Base-by-base conservation (phyloP, 2,888 invertebrate species). In the Megastigmus dorsalis region DNA sequence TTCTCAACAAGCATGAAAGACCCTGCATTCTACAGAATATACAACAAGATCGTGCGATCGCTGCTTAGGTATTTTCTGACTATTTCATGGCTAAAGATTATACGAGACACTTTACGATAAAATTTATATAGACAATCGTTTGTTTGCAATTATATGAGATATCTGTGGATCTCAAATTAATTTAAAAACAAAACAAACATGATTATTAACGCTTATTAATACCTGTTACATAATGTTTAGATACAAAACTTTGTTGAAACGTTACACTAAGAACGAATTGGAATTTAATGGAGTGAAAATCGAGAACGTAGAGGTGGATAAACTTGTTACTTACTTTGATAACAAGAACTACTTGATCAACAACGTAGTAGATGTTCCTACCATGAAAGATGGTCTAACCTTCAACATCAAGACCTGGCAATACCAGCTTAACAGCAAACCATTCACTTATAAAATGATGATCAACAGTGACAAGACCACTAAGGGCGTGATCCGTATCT, bases 281-380 rank as follows among this genome's bases (percentile, higher is more conserved):
- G 81, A 88, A 59, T 88, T 90, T 82, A 90, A 90, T 3, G 91
- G 92, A 30, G 91, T 94, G 10, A 87, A 88, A 62, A 90, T 95
- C 78, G 89, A 92, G 77, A 91, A 90, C 77, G 92, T 93, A 26
- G 90, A 92, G 15, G 89, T 92, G 48, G 93, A 92, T 83, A 92
- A 92, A 79, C 85, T 95, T 59, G 87, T 90, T 68, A 94, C 94
- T n/a, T 94, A 90, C 89, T 93, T 93, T 84, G 94, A 94, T 79
- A 82, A 92, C 76, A 91, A 89, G 82, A 92, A 93, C 81, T 84
- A 91, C 75, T 91, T 81, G 81, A 91, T 93, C 80, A 92, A 92
- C 81, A 93, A 92, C 80, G 91, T 90, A 74, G 89, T 92, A 28
- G 85, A 88, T 23, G 89, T 90, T 62, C 82, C 89, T 10, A 88